Evolutionary conservation across 35 echinoderm and acorn worm genomes (phyloP), one percentile per base, ranked within the genome.

Genomic region (Strongylocentrotus purpuratus): DNA sequence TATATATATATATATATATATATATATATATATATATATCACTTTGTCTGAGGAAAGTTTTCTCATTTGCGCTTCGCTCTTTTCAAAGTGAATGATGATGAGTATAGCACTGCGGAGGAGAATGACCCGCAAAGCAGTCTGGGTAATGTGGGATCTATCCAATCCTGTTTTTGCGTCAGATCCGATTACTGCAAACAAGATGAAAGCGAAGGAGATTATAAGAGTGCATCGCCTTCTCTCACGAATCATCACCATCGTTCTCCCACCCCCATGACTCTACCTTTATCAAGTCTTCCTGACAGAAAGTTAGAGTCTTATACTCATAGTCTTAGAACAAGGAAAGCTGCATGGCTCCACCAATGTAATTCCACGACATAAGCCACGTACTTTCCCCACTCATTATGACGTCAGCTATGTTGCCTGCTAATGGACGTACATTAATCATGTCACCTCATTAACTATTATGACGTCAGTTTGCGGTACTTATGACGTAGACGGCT

Each of bases 131-230:
- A n/a, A 78, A 7, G 65, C 65, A 78, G 65, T 25, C 20, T 78
- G 65, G 65, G 65, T 78, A 78, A 78, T 78, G 28, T 78, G 15
- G 65, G 65, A 78, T 78, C 4, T 22, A 9, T 22, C 65, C 87
- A 46, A 89, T 89, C 87, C 87, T 46, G 45, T 89, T 89, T 89
- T 89, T 45, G 33, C 32, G 87, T 89, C 87, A 20, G 87, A 89
- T 89, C 87, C 87, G 87, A 89, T 89, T 46, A 89, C 45, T 33
- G 33, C 87, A 89, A 89, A 89, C 87, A 46, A 89, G 87, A 89
- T 89, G 32, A 89, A 31, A 78, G 65, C 65, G 65, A 78, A 78
- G 65, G 5, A 46, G 87, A 89, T 89, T 89, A 46, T 33, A 89
- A 89, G 32, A 45, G 32, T 46, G 87, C 33, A 33, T 89, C 87